Evolutionary conservation across 2,888 invertebrate genomes (phyloP), one percentile per base, ranked within the genome.

Genomic region (Micoletzkya japonica): DNA sequence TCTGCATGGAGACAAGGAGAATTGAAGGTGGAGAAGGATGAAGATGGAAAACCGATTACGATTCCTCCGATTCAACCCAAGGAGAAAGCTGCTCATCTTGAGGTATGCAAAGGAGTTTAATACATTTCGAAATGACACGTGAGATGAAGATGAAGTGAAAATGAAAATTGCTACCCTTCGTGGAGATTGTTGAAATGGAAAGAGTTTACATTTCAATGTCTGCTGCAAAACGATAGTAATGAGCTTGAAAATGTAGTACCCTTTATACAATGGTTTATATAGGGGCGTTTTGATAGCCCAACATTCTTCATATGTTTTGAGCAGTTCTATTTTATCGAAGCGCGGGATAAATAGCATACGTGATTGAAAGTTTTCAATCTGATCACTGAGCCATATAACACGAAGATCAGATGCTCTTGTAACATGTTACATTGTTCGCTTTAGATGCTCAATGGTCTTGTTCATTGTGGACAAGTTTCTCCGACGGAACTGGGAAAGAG

Each of bases 11-110:
- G 77, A n/a, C 26, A 39, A 10, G 76, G 75, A 7, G 54, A 78
- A 14, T 63, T 77, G 57, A 73, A 73, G 36, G 39, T 75, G 50
- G 44, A 61, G 14, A 61, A 39, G 39, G 77, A 77, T 58, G 77
- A 77, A 14, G 67, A 77, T 58, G 77, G 77, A 4, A 74, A 74
- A 57, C 77, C 77, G 0, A 44, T 77, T 36, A 69, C 77, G 6
- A 69, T 77, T 6, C 77, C 77, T 26, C 77, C 77, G 4, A 67
- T 77, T 50, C 73, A 71, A 28, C 49, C 52, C 2, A 64, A 60
- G 3, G 66, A 71, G 34, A 32, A 71, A 26, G 69, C 68, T 10
- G 66, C 50, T 24, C 44, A 71, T 39, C 54, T 72, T 36, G 70
- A 71, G 66, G 74, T 74, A 64, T 28, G 26, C 17, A n/a, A 32